Evolutionary conservation across 2,113 vertebrate genomes (phyloP), one percentile per base, ranked within the genome.

Genomic region (Myodes glareolus): DNA sequence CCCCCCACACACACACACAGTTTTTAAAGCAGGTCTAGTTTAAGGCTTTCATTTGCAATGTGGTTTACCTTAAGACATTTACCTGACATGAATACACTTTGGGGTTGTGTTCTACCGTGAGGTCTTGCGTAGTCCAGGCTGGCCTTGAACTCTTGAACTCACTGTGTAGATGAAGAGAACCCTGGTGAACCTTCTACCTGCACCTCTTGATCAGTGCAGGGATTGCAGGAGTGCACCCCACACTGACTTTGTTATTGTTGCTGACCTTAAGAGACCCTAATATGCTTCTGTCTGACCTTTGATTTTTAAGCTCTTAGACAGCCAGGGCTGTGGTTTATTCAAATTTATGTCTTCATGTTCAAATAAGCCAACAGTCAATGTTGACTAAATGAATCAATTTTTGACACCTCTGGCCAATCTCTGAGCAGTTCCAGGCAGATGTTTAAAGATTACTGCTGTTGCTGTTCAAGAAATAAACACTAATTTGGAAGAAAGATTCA

Each of bases 381-480:
- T 52, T 94, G 84, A 95, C 2, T 70, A 63, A 94, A 91, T 52
- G 14, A 92, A 92, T 94, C 96, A 95, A 39, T 73, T 25, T 25
- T 87, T 75, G 36, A 76, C 9, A 11, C 27, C 42, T 94, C 47
- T 84, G 73, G 82, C 39, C 81, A 95, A 6, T 92, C 85, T 91
- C 47, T 88, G 63, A 97, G 55, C 33, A 97, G 89, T 47, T 21
- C 8, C n/a, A 87, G 50, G 52, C 89, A 77, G 82, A 52, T 27
- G 3, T 80, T 92, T 96, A 86, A n/a, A 86, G 63, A 93, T 76
- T 73, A 86, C 52, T 91, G 5, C 61, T 77, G 67, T 65, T 78
- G 39, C 82, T 93, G 7, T 81, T 86, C 92, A 95, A 93, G 55
- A 97, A 93, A 87, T 55, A 94, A 93, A 91, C 76, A 89, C 45